Conservation (phyloP, 2,888 invertebrate genomes). For the Ischnus inquisitorius region DNA sequence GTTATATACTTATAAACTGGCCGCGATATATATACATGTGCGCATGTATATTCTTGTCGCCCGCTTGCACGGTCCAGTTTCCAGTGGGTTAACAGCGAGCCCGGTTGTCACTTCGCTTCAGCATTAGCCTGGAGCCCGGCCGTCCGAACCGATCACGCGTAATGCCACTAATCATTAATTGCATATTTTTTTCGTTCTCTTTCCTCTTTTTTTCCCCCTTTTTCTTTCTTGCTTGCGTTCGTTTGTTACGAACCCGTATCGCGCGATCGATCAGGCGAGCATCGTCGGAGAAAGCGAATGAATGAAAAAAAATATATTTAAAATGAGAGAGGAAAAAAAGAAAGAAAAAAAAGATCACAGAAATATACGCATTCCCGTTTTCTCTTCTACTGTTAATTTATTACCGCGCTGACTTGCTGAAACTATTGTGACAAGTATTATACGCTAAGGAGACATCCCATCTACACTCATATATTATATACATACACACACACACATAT, state of each 20-base stretch:
- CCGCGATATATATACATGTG: conserved; percentile 3
- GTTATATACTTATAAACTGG: conserved; percentile 37
- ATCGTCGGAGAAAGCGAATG: conserved; percentile 1
- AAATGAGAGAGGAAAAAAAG: conserved; percentile 28
- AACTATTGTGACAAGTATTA: conserved; percentile 60
- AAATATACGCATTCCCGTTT: conserved; percentile 10
- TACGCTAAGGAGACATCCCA: conserved; percentile 60
- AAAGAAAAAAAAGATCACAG: conserved; percentile 11
- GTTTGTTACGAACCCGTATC: conserved; percentile 13
- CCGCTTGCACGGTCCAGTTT: conserved; percentile 75
- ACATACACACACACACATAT: conserved; percentile 15
- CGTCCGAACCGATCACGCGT: conserved; percentile 77
- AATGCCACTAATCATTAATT: conserved; percentile 78
- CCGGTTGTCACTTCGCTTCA: conserved; percentile 79
- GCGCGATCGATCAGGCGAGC: conserved; percentile 43
- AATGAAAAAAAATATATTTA: conserved; percentile 18
- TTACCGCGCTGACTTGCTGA: conserved; percentile 64
- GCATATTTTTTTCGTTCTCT: conserved; percentile 60
- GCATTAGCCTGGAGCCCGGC: conserved; percentile 70
- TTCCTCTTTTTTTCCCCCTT: neutral
- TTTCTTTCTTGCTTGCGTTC: neutral
- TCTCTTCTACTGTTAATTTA: conserved; percentile 62
- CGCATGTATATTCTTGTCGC: conserved; percentile 20
- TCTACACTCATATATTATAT: conserved; percentile 52
- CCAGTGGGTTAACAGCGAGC: conserved; percentile 79